Conservation (phyloP, 1,140 invertebrate species). For the Idris sp. region DNA sequence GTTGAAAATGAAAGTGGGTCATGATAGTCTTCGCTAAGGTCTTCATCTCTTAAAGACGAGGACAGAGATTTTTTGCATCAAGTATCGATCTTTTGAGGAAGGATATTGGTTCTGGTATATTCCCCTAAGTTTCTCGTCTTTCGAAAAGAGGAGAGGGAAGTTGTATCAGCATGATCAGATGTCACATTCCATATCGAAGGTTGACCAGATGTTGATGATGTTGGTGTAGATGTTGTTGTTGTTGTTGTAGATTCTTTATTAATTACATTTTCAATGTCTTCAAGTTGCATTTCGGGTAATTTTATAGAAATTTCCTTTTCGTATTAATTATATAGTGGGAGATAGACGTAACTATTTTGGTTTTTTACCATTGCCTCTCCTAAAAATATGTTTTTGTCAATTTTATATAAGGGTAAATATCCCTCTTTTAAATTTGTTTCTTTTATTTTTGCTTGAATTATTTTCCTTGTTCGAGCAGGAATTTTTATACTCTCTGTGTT, state of each 20-base stretch:
- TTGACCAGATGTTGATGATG: too few relatives aligned
- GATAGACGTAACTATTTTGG: background rate
- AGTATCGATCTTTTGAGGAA: too few relatives aligned
- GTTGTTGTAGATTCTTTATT: background rate
- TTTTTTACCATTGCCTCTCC: constrained; percentile 5
- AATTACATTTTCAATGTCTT: background rate
- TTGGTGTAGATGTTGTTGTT: too few relatives aligned
- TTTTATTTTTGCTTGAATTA: background rate
- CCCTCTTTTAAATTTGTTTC: background rate
- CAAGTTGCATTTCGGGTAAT: background rate
- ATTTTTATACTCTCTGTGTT: background rate
- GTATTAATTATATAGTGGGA: constrained; percentile 2
- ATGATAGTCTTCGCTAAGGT: too few relatives aligned
- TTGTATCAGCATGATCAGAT: too few relatives aligned
- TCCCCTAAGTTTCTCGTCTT: too few relatives aligned
- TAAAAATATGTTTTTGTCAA: constrained; percentile 3
- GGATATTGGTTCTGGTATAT: too few relatives aligned
- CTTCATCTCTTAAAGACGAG: too few relatives aligned
- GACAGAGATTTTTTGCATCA: too few relatives aligned
- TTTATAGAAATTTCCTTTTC: background rate
- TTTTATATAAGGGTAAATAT: background rate
- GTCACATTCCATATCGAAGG: too few relatives aligned
- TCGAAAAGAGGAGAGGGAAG: too few relatives aligned
- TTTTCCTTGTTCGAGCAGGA: background rate
- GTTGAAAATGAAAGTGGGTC: too few relatives aligned